Base-by-base conservation (phyloP, 2,797 vertebrate species). In the Apogon hyalosoma region DNA sequence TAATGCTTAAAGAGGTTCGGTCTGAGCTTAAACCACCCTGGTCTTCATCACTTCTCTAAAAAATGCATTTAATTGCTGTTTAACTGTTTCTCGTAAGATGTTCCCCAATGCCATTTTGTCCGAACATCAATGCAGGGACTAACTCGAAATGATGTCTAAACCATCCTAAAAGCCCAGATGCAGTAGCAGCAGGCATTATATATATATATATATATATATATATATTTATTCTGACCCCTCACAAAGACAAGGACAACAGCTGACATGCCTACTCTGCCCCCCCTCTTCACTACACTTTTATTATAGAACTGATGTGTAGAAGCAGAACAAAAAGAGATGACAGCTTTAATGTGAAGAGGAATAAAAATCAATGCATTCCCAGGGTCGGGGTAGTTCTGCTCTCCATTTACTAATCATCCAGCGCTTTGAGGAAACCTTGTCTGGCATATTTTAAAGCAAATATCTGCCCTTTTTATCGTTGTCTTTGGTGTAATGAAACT, bases 401-500 rank as follows among this genome's bases (percentile, higher is more conserved):
- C 65, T 79, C 75, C 54, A 49, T 79, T 88, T 73, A 66, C 80
- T 72, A 70, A 84, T 88, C 83, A 80, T 63, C 62, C 28, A 24
- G 57, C 66, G 57, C 66, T 77, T 71, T 84, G 61, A 80, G 67
- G 69, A 82, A 86, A 85, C 56, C 54, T 52, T 49, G 63, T 76
- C 73, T 83, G 83, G 55, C 69, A 79, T 62, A 49, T 90, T 76
- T 74, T 75, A 88, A 82, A 89, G 73, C 70, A 78, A 63, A 80
- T 66, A 76, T 79, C 75, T 77, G 75, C 67, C 82, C 77, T 81
- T 60, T 85, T 90, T 90, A 90, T 77, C 62, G 36, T 60, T 42
- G 70, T 47, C 80, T 88, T 86, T 88, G 83, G 77, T 88, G 77
- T 84, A 87, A 91, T 86, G 63, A 88, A 82, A 82, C 71, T 57